phyloP scores from a whole-genome alignment of 1,140 invertebrate species.

The Pseudomyrmex cubaensis region DNA sequence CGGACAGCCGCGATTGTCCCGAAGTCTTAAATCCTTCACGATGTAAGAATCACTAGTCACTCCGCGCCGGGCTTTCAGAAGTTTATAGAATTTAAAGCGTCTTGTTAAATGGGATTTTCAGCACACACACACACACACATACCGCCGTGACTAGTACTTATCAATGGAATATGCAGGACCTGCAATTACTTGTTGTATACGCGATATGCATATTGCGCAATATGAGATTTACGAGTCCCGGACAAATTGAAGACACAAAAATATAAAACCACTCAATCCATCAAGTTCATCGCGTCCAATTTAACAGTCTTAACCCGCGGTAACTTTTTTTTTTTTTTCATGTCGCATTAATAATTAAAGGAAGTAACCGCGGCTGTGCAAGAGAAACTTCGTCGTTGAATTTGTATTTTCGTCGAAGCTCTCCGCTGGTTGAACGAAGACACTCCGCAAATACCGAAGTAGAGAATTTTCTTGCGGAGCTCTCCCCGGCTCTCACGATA shows the following conservation, averaged over 20 bases:
- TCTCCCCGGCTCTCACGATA: constrained; percentile 41
- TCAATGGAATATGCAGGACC: not conserved
- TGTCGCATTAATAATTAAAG: not conserved
- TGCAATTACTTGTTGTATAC: constrained; percentile 8
- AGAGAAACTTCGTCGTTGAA: not conserved
- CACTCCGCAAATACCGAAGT: constrained; percentile 11
- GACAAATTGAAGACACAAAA: constrained; percentile 22
- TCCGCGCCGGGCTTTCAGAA: constrained; percentile 38
- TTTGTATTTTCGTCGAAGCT: not conserved
- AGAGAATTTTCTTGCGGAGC: constrained; percentile 13
- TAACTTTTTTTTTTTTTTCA: not conserved
- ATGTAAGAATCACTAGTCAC: constrained; percentile 41
- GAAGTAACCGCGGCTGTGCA: not conserved
- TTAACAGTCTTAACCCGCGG: not conserved
- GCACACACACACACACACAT: too few relatives aligned
- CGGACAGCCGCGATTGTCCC: constrained; percentile 54
- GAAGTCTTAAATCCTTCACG: constrained; percentile 57
- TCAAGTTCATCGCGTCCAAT: not conserved
- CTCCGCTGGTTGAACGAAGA: too few relatives aligned
- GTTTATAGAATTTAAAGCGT: constrained; percentile 57
- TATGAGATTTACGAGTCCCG: constrained; percentile 8
- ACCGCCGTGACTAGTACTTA: constrained; percentile 16
- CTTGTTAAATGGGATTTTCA: constrained; percentile 44
- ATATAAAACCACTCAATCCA: not conserved
- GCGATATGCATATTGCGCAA: constrained; percentile 2